These are phyloP conservation scores for Erpetoichthys calabaricus DNA, from an alignment of 2,797 vertebrate genomes.

Conservation along the genomic window DNA sequence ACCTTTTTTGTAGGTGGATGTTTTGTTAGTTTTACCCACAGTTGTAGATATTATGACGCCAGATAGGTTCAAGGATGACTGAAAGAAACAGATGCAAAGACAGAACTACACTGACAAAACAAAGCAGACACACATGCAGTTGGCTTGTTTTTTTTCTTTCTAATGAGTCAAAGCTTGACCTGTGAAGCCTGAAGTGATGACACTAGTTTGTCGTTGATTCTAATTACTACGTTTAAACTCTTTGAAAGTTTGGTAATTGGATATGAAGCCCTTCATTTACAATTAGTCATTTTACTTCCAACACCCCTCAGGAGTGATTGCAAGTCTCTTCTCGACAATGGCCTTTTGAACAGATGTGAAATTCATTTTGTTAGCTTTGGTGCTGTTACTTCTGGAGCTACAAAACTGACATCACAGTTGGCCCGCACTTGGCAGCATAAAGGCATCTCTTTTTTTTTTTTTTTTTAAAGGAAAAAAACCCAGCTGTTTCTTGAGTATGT, in stretches of 20 bases:
- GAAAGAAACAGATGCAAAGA: neutral
- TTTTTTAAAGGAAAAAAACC: no score
- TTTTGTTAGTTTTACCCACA: no score
- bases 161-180: no score
- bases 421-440: neutral
- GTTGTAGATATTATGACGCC: no score
- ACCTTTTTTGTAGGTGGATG: no score
- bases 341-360: slow-evolving; percentile 1
- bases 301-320: slow-evolving; percentile 2
- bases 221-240: no score
- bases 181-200: no score
- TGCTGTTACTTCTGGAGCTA: slow-evolving; percentile 7
- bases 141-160: neutral
- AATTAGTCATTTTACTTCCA: slow-evolving; percentile 1
- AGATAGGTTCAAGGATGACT: neutral
- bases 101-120: neutral
- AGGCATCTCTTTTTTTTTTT: neutral
- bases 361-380: neutral
- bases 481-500: no score
- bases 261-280: neutral
- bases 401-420: neutral
- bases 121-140: neutral
- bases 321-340: neutral
- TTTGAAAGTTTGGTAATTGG: neutral
- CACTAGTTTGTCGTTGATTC: no score